A percentile compares a stretch with the other conserved stretches of the same genome.
These are phyloP conservation scores for Oreochromis tanganicae DNA, from an alignment of 2,113 vertebrate genomes.

Conservation along the genomic window DNA sequence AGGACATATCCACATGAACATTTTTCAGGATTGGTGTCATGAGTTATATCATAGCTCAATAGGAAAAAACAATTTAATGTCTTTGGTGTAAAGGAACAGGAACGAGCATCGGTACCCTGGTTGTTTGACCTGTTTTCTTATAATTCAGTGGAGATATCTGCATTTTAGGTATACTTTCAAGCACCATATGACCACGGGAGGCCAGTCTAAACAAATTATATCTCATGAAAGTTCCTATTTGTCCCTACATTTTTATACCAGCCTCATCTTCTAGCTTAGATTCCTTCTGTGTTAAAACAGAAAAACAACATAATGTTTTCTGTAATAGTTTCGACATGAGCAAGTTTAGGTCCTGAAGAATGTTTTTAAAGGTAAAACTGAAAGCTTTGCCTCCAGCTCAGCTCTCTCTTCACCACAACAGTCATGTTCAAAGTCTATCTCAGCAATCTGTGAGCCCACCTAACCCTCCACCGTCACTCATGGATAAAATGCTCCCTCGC, in stretches of 20 bases:
- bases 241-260: background rate
- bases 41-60: background rate
- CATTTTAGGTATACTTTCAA: background rate
- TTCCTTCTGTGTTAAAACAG: background rate
- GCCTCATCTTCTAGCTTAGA: background rate
- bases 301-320: background rate
- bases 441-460: background rate
- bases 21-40: background rate
- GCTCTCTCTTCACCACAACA: background rate
- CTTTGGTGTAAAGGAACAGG: background rate
- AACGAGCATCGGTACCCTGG: background rate
- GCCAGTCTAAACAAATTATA: background rate
- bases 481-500: background rate
- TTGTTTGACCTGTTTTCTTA: background rate
- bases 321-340: background rate
- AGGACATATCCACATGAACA: background rate
- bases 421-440: background rate
- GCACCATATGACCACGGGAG: background rate
- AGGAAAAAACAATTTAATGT: background rate
- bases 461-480: background rate
- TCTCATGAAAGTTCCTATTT: background rate
- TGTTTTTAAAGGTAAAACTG: background rate
- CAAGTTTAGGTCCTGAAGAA: background rate
- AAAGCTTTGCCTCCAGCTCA: background rate
- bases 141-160: background rate